phyloP scores from a whole-genome alignment of 2,113 vertebrate species.

The Clupea harengus region DNA sequence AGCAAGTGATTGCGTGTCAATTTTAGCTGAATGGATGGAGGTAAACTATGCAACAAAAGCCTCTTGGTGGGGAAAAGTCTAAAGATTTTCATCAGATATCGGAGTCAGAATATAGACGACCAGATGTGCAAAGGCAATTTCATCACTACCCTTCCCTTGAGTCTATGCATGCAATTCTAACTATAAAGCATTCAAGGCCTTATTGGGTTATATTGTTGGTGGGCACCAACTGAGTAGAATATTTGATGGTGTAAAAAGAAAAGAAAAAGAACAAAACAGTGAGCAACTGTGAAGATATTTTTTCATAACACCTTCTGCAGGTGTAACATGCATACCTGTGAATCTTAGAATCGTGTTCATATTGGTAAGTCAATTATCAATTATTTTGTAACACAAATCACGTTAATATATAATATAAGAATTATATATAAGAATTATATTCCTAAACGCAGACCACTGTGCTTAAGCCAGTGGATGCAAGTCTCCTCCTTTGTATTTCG shows the following conservation, averaged over 20 bases:
- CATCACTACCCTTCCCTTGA: background rate
- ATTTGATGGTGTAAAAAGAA: background rate
- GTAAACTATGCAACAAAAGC: background rate
- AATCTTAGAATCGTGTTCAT: too few relatives aligned
- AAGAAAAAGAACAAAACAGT: background rate
- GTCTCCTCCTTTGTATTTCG: background rate
- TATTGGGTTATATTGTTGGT: background rate
- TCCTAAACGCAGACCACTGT: background rate
- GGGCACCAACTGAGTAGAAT: background rate
- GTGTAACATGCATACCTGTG: background rate
- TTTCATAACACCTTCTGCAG: background rate
- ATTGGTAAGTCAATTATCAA: too few relatives aligned
- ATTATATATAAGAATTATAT: too few relatives aligned
- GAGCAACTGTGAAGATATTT: background rate
- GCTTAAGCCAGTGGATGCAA: background rate
- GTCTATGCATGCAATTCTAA: background rate
- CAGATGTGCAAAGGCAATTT: background rate
- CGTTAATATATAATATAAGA: too few relatives aligned
- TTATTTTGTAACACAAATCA: too few relatives aligned
- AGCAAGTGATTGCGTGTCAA: background rate
- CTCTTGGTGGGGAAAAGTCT: background rate
- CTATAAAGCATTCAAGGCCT: background rate
- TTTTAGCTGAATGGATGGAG: background rate
- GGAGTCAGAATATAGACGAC: background rate
- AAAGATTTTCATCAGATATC: background rate